Percentiles rank a stretch among this genome's conserved stretches.
Evolutionary conservation across 2,888 invertebrate species (phyloP).

Genomic region (Pegoplata infirma): DNA sequence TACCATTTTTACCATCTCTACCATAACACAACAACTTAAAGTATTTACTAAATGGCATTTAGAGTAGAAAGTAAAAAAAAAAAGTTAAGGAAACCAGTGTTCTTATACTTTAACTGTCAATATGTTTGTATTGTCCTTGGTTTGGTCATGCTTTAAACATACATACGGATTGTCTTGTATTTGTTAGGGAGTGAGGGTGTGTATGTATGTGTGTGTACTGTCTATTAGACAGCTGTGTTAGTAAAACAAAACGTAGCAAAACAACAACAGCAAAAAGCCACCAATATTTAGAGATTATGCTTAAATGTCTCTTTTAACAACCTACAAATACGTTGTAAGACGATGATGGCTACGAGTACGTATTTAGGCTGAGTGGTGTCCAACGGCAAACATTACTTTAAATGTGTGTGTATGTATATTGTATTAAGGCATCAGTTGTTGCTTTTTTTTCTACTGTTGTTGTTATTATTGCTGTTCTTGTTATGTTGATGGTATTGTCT

Average conservation of each 20-base stretch:
- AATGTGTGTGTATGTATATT: no score
- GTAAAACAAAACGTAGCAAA: constrained; percentile 22
- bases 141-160: constrained; percentile 38
- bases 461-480: constrained; percentile 20
- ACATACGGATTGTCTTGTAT: no score
- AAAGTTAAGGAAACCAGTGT: not conserved
- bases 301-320: constrained; percentile 48
- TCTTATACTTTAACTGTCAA: constrained; percentile 38
- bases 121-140: constrained; percentile 44
- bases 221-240: constrained; percentile 45
- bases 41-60: constrained; percentile 29
- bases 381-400: constrained; percentile 29
- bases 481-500: constrained; percentile 50
- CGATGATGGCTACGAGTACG: not conserved
- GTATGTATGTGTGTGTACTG: constrained; percentile 16
- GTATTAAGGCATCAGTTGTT: constrained; percentile 53
- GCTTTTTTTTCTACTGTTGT: constrained; percentile 24
- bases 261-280: constrained; percentile 32
- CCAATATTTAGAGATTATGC: constrained; percentile 52
- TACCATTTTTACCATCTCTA: no score
- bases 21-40: constrained; percentile 19
- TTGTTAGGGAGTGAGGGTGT: no score
- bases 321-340: constrained; percentile 10
- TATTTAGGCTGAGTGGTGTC: constrained; percentile 35
- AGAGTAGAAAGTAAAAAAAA: constrained; percentile 13